Conservation (phyloP, 1,140 invertebrate species). For the Drosophila takahashii region DNA sequence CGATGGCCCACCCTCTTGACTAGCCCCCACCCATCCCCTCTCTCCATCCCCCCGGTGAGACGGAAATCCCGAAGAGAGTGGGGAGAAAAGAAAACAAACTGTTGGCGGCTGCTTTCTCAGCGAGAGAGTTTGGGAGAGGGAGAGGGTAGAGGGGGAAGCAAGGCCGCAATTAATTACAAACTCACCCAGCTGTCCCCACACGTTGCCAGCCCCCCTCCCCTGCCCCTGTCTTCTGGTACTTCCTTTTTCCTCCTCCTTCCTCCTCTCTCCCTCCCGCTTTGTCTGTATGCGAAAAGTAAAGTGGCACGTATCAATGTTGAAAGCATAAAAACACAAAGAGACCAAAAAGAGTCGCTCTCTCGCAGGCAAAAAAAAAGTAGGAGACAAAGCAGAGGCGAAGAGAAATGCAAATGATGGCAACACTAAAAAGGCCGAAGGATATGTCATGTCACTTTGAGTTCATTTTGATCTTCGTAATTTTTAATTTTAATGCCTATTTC, state of each 20-base stretch:
- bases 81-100: slow-evolving; percentile 51
- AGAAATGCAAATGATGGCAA: slow-evolving; percentile 25
- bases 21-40: neutral
- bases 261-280: slow-evolving; percentile 9
- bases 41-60: slow-evolving; percentile 6
- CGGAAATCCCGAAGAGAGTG: slow-evolving; percentile 44
- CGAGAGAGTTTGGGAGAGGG: slow-evolving; percentile 1
- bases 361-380: slow-evolving; percentile 3
- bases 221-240: neutral
- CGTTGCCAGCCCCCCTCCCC: slow-evolving; percentile 6
- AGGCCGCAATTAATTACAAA: slow-evolving; percentile 82
- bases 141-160: slow-evolving; percentile 48
- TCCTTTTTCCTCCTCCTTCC: slow-evolving; percentile 13
- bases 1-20: slow-evolving; percentile 23
- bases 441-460: too few species aligned
- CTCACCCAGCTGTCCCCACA: slow-evolving; percentile 70
- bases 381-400: slow-evolving; percentile 15
- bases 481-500: neutral
- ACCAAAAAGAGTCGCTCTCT: slow-evolving; percentile 25
- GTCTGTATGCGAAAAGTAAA: slow-evolving; percentile 60
- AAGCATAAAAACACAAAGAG: slow-evolving; percentile 70
- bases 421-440: too few species aligned
- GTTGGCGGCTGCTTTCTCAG: slow-evolving; percentile 40
- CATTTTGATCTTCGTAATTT: neutral
- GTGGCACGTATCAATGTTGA: slow-evolving; percentile 81